Conservation (phyloP, 1,140 invertebrate genomes). For the Cecropterus lyciades region DNA sequence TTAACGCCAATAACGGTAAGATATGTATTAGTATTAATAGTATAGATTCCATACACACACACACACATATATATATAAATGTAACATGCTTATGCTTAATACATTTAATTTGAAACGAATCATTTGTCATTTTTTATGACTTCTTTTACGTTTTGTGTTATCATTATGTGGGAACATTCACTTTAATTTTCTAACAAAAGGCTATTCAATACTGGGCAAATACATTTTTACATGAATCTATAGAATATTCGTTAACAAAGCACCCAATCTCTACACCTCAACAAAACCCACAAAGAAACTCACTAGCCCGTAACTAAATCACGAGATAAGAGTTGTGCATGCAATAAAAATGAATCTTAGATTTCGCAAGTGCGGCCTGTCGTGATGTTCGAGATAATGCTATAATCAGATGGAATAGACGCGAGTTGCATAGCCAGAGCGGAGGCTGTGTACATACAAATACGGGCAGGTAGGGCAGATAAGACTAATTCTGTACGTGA, state of each 20-base stretch:
- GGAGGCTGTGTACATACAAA: conserved; percentile 27
- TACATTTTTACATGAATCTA: too few species aligned
- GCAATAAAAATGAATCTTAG: conserved; percentile 38
- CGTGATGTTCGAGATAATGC: conserved; percentile 53
- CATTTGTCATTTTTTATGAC: too few species aligned
- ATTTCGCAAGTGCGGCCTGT: conserved; percentile 44
- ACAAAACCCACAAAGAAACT: conserved; percentile 13
- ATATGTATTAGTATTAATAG: too few species aligned
- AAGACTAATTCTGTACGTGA: conserved; percentile 7
- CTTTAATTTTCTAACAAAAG: too few species aligned
- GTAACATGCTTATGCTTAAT: too few species aligned
- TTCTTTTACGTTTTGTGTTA: too few species aligned
- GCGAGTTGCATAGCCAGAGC: conserved; percentile 37
- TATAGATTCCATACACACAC: too few species aligned
- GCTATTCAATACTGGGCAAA: too few species aligned
- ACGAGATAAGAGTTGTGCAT: conserved; percentile 15
- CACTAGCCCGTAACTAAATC: conserved; percentile 19
- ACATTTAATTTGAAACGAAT: too few species aligned
- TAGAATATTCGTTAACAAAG: conserved; percentile 1
- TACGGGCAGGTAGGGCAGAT: conserved; percentile 22
- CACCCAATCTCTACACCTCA: background rate
- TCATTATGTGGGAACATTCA: too few species aligned
- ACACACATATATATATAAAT: too few species aligned
- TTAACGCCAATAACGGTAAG: too few species aligned
- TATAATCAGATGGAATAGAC: conserved; percentile 47